These are phyloP conservation scores for Apis laboriosa DNA, from an alignment of 1,140 invertebrate genomes.

Conservation along the genomic window DNA sequence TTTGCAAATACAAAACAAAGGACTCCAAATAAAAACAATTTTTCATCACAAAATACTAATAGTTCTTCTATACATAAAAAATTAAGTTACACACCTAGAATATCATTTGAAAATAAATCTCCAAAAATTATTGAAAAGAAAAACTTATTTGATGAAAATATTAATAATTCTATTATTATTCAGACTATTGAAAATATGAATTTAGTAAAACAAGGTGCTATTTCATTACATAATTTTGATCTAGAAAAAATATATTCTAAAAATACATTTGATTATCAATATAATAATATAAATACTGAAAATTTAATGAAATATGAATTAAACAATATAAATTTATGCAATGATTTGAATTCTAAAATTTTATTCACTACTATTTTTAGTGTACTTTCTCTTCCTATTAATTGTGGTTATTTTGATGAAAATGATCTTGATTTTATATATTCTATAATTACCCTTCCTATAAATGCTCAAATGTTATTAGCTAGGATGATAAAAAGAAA, in stretches of 20 bases:
- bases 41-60: background rate
- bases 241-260: constrained; percentile 68
- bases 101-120: background rate
- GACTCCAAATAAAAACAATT: background rate
- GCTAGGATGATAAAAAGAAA: constrained; percentile 72
- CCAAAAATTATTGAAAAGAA: background rate
- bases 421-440: constrained; percentile 70
- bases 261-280: constrained; percentile 53
- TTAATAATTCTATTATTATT: constrained; percentile 27
- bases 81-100: constrained; percentile 6
- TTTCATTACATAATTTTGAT: constrained; percentile 66
- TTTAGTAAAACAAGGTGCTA: constrained; percentile 62
- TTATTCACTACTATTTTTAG: constrained; percentile 61
- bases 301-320: constrained; percentile 62
- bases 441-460: constrained; percentile 61
- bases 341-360: constrained; percentile 64
- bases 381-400: constrained; percentile 71
- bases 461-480: constrained; percentile 68
- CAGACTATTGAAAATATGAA: constrained; percentile 70
- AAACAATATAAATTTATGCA: constrained; percentile 52
- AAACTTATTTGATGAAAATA: constrained; percentile 49
- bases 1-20: background rate
- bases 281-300: constrained; percentile 44
- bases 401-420: constrained; percentile 74
- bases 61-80: background rate